Conservation (phyloP, 2,113 vertebrate genomes). For the Myiopsitta monachus region DNA sequence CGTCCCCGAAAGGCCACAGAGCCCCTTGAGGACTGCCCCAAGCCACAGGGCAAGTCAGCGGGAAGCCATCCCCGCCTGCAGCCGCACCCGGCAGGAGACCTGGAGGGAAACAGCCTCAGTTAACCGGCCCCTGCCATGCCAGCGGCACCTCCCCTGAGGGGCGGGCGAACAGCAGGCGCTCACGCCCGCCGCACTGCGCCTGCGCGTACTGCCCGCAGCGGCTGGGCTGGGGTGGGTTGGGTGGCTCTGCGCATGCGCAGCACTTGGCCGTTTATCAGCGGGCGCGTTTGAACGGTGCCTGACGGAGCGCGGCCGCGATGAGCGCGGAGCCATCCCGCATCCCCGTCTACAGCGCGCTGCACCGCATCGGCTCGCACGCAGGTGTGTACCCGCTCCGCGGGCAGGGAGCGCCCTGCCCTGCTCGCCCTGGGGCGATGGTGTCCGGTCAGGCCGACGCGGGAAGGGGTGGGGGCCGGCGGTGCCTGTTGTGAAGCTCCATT, state of each 20-base stretch:
- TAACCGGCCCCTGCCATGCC: rapidly evolving
- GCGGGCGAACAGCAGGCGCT: rapidly evolving
- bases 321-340: neutral
- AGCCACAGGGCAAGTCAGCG: neutral
- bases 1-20: neutral
- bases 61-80: too few relatives aligned
- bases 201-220: neutral
- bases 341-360: neutral
- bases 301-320: neutral
- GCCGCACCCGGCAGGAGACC: too few relatives aligned
- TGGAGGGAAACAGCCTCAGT: rapidly evolving
- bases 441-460: neutral
- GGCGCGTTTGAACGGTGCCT: conserved; percentile 33
- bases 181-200: too few relatives aligned
- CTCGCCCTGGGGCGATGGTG: too few relatives aligned
- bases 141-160: rapidly evolving
- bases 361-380: neutral
- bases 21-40: neutral
- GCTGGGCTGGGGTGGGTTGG: too few relatives aligned
- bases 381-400: neutral
- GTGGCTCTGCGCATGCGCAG: neutral
- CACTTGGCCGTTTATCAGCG: neutral
- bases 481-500: rapidly evolving
- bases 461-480: rapidly evolving
- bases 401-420: neutral